These are phyloP conservation scores for Apodemia zela DNA, from an alignment of 2,888 invertebrate genomes.

Conservation along the genomic window DNA sequence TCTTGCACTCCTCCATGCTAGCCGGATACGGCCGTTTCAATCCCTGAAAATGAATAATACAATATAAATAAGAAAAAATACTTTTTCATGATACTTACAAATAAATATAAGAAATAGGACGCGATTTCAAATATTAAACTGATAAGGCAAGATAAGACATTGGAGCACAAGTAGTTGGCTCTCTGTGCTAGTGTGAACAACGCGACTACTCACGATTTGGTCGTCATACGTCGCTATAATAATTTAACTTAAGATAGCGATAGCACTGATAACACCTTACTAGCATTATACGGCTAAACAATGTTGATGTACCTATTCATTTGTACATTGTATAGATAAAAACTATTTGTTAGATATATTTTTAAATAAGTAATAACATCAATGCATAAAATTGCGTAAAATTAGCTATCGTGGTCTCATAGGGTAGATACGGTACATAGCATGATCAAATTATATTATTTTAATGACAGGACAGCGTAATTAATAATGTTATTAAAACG, in stretches of 20 bases:
- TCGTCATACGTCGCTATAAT: slow-evolving; percentile 65
- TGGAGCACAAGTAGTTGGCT: slow-evolving; percentile 56
- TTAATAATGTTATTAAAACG: too few relatives aligned
- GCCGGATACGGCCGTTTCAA: slow-evolving; percentile 74
- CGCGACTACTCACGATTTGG: slow-evolving; percentile 46
- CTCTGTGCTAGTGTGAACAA: slow-evolving; percentile 51
- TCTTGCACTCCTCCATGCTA: slow-evolving; percentile 85
- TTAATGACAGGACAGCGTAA: too few relatives aligned
- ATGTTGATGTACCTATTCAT: slow-evolving; percentile 22
- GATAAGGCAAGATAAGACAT: slow-evolving; percentile 59
- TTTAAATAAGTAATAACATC: too few relatives aligned
- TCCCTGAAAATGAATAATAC: slow-evolving; percentile 62
- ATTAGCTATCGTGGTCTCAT: too few relatives aligned
- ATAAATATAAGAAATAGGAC: slow-evolving; percentile 46
- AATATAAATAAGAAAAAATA: slow-evolving; percentile 44
- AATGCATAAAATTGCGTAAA: too few relatives aligned
- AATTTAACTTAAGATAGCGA: slow-evolving; percentile 71
- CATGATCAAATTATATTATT: too few relatives aligned
- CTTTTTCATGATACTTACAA: slow-evolving; percentile 35
- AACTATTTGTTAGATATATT: neutral
- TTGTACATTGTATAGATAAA: neutral
- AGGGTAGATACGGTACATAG: too few relatives aligned
- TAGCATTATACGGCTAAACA: slow-evolving; percentile 33
- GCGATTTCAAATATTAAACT: slow-evolving; percentile 46
- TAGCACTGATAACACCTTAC: slow-evolving; percentile 64